Evolutionary conservation across 2,113 vertebrate genomes (phyloP), one percentile per base, ranked within the genome.

Genomic region (Chroicocephalus ridibundus): DNA sequence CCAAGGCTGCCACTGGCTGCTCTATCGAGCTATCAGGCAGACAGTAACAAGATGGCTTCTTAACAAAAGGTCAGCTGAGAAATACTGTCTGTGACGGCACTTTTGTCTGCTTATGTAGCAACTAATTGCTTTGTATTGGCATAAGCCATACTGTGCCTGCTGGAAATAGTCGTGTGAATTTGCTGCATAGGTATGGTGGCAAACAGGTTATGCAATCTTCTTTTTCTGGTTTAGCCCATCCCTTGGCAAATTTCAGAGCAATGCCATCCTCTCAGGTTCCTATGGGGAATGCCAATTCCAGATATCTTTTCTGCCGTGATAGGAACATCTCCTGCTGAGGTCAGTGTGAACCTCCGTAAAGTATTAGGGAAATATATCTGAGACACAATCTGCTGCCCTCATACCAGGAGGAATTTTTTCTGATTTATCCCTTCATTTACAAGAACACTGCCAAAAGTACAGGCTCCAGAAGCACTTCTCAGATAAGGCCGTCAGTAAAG

Each of bases 31-130:
- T 96, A 94, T 96, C 95, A 97, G 94, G 92, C 96, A 96, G 97
- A 98, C 98, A 97, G 94, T 97, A 98, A 98, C 93, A 97, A 97
- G 98, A 98, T 97, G 97, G 97, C 97, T 98, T 98, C 97, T 98
- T 98, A 98, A 89, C 93, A 96, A 98, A 98, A 98, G 92, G 94
- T 96, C 97, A 97, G 93, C 88, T 64, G 97, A 97, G 96, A 97
- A 96, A 97, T 84, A 74, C 95, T 94, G 92, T 95, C 94, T 87
- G 15, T 81, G 93, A 97, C 18, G 68, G 85, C 77, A 51, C 62
- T 93, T 96, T 88, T 65, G 82, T 75, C 94, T 97, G 77, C 44
- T 93, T 96, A 92, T 97, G 95, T 96, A 96, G 90, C 95, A 97
- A 81, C 91, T 96, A 97, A 97, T 97, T 97, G 95, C 94, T 92